A percentile compares a stretch with the other conserved stretches of the same genome.
These are phyloP conservation scores for Macrobrachium nipponense DNA, from an alignment of 1,140 invertebrate genomes.

Conservation along the genomic window DNA sequence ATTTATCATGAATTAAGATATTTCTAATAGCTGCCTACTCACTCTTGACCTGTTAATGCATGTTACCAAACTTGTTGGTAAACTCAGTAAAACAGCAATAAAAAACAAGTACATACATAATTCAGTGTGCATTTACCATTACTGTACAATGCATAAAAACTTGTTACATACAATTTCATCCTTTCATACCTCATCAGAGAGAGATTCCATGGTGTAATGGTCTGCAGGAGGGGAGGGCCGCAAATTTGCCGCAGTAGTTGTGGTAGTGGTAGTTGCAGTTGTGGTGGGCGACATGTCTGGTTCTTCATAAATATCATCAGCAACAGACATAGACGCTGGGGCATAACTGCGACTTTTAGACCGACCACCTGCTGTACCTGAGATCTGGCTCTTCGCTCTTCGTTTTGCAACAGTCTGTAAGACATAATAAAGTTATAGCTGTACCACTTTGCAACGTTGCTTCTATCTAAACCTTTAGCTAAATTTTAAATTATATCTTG, in stretches of 20 bases:
- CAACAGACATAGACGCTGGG: slow-evolving; percentile 55
- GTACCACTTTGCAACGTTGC: no score
- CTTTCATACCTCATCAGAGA: slow-evolving; percentile 48
- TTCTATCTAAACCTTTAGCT: no score
- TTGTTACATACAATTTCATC: not conserved
- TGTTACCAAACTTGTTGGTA: not conserved
- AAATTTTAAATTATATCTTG: no score
- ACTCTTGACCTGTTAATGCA: no score
- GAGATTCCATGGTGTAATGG: slow-evolving; percentile 55
- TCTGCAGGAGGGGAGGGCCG: slow-evolving; percentile 51
- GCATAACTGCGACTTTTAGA: slow-evolving; percentile 64
- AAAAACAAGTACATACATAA: not conserved
- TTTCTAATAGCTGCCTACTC: no score
- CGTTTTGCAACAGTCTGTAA: slow-evolving; percentile 61
- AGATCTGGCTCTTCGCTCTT: slow-evolving; percentile 62
- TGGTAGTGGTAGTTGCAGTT: slow-evolving; percentile 56
- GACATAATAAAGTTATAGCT: not conserved
- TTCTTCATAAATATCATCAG: slow-evolving; percentile 55
- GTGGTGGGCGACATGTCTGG: slow-evolving; percentile 59
- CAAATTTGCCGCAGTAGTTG: slow-evolving; percentile 48
- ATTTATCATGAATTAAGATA: no score
- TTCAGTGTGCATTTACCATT: no score
- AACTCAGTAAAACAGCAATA: not conserved
- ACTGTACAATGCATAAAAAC: not conserved
- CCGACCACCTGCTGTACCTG: slow-evolving; percentile 57